Evolutionary conservation across 2,797 vertebrate species (phyloP), one percentile per base, ranked within the genome.

Genomic region (Poecile montanus): DNA sequence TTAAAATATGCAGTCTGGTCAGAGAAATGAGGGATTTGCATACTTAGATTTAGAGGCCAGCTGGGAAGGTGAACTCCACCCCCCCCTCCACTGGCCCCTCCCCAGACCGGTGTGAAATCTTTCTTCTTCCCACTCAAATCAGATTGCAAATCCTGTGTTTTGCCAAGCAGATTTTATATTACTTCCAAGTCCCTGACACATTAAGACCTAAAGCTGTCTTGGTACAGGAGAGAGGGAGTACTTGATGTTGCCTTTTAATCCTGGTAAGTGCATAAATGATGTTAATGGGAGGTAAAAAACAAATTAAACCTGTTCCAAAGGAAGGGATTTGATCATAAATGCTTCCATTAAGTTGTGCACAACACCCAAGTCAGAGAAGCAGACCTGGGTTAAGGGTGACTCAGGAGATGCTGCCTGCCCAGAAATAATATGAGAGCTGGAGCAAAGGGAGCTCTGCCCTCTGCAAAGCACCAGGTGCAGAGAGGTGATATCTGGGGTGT

Each of bases 51-150:
- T 54, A 58, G 54, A 91, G 68, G 40, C 51, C 82, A 88, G 66
- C 63, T 77, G 71, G 74, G 80, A 91, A 88, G 56, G 56, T 91
- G 58, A 80, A 67, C 4, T 7, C 26, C 19, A 7, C 17, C 4
- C 32, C 11, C 11, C 11, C 7, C 8, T 3, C 4, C 10, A 2
- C 34, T 23, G 13, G 25, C 30, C 3, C n/a, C 18, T 51, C 34
- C 30, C 11, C 50, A 56, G 44, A 36, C 9, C 0, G 0, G n/a
- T 27, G 27, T 73, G 63, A 91, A 85, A 67, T 79, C 53, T 70
- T 85, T 76, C 56, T 82, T 44, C 71, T 91, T 92, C 84, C 77
- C 68, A 61, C 77, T 86, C 66, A 61, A 85, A 87, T 32, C 75
- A 83, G 65, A 83, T 10, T 66, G n/a, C n/a, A 72, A 80, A 34